Base-by-base conservation (phyloP, 2,797 vertebrate genomes). In the Adelosebastes latens region DNA sequence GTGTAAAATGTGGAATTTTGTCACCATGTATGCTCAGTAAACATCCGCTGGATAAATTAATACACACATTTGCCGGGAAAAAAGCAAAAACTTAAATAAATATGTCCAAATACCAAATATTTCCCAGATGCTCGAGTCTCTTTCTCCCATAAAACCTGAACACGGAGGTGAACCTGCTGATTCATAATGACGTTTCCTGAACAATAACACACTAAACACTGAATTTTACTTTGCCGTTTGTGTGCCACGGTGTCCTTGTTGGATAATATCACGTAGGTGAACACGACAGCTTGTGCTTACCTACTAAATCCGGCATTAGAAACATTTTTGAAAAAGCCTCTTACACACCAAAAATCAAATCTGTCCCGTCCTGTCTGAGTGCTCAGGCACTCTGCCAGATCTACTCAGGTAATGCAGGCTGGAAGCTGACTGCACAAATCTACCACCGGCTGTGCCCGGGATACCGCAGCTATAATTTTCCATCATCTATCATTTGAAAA, bases 241-340 rank as follows among this genome's bases (percentile, higher is more conserved):
- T 6, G 55, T 64, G 69, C 65, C 76, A n/a, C 66, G 0, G 68
- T 73, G 89, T 88, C 85, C 89, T 91, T 73, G 87, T 55, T 75
- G 89, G 89, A 91, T 93, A 85, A 90, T 72, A 90, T 87, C 84
- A 62, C 71, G 84, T 92, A 95, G 95, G 95, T 96, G 93, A 94
- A 91, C 79, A 22, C 74, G 90, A 90, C 93, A 94, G 94, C 93
- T 95, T 95, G 94, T 88, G 92, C 89, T 94, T 94, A 94, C 94
- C 94, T 93, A 90, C 93, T 93, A 94, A 95, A 95, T 95, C 93
- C 86, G 58, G 92, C 88, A 94, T 95, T 95, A 93, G 90, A 95
- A 91, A 92, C 89, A 81, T 93, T 90, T 88, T 82, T 82, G 42
- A 14, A 90, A 95, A 95, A 95, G 92, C 95, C 94, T 95, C 96